Percentiles rank a stretch among this genome's conserved stretches.
These are phyloP conservation scores for Odontesthes bonariensis DNA, from an alignment of 2,113 vertebrate genomes.

Conservation along the genomic window DNA sequence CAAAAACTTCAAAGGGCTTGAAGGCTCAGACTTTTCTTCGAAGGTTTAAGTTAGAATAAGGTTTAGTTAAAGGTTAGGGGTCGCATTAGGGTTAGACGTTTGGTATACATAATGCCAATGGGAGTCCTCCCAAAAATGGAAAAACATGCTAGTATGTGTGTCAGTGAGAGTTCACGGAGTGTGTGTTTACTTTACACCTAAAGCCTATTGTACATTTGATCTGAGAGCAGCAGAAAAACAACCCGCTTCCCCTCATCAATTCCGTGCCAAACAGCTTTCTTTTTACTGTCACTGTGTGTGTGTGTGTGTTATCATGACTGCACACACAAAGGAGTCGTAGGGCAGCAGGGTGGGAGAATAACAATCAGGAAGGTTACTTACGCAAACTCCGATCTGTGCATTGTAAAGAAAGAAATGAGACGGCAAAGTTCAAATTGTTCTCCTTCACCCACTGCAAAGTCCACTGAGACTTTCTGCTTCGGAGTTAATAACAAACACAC, in stretches of 20 bases:
- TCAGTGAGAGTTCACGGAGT: conserved; percentile 14
- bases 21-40: not conserved
- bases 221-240: conserved; percentile 54
- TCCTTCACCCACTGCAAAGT: not conserved
- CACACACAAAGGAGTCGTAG: conserved; percentile 9
- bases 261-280: conserved; percentile 44
- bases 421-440: conserved; percentile 12
- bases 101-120: not conserved
- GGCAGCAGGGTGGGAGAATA: conserved; percentile 9
- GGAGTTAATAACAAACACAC: not conserved
- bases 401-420: conserved; percentile 3
- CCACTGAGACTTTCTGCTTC: not conserved
- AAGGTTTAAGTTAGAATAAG: not conserved
- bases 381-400: not conserved
- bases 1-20: not conserved
- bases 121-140: not conserved
- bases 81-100: not conserved
- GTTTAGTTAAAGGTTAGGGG: no score
- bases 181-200: conserved; percentile 61
- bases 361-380: conserved; percentile 7
- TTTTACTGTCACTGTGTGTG: conserved; percentile 36
- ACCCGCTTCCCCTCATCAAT: not conserved
- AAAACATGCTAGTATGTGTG: not conserved
- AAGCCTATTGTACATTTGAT: conserved; percentile 56
- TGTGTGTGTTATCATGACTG: conserved; percentile 18